A percentile compares a stretch with the other conserved stretches of the same genome.
Evolutionary conservation across 2,888 invertebrate genomes (phyloP).

Genomic region (Ophion ventricosus): DNA sequence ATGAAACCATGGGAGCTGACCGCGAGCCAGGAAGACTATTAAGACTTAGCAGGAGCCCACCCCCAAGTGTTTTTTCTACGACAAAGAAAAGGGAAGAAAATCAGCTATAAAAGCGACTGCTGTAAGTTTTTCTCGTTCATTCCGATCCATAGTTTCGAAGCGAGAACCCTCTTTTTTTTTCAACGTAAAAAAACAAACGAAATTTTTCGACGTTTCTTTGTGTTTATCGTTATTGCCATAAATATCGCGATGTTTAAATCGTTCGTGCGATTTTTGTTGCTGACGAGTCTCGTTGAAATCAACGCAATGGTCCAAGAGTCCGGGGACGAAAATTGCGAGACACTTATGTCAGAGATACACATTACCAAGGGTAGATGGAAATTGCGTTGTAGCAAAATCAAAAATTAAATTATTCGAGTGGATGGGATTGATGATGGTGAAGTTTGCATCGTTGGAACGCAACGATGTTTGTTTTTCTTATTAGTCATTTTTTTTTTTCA

Average conservation of each 20-base stretch:
- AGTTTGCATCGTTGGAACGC: no score
- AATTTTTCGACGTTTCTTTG: slow-evolving; percentile 1
- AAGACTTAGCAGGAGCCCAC: slow-evolving; percentile 77
- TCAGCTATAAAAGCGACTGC: slow-evolving; percentile 78
- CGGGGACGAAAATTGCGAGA: slow-evolving; percentile 92
- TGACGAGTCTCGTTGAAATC: slow-evolving; percentile 42
- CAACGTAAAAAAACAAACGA: neutral
- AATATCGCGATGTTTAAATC: slow-evolving; percentile 43
- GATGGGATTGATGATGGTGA: neutral
- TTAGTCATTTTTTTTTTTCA: neutral
- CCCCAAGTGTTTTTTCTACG: slow-evolving; percentile 68
- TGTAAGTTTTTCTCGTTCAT: slow-evolving; percentile 73
- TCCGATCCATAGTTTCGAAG: slow-evolving; percentile 64
- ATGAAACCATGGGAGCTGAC: slow-evolving; percentile 69
- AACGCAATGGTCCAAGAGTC: slow-evolving; percentile 69
- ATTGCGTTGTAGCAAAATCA: neutral
- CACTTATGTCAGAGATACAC: slow-evolving; percentile 93
- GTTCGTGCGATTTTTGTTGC: slow-evolving; percentile 42
- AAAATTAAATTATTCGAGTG: neutral
- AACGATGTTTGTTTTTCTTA: slow-evolving; percentile 30
- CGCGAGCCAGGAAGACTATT: slow-evolving; percentile 72
- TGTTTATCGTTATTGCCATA: neutral
- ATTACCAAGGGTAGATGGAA: slow-evolving; percentile 89
- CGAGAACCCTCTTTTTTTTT: slow-evolving; percentile 31
- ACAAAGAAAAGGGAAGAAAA: slow-evolving; percentile 70